These are phyloP conservation scores for Xanthorhoe spadicearia DNA, from an alignment of 2,888 invertebrate species.

Conservation along the genomic window DNA sequence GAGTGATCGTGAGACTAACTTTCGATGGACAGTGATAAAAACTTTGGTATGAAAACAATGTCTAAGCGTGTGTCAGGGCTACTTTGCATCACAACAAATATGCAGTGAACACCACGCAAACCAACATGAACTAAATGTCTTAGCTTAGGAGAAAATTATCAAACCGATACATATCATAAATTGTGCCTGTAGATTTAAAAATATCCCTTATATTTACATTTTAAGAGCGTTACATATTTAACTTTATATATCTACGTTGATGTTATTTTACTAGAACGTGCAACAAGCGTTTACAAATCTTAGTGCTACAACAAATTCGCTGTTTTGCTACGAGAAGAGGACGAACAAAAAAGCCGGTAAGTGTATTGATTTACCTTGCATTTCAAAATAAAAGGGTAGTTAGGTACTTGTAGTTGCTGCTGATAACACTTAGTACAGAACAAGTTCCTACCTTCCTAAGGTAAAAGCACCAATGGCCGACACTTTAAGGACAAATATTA, in stretches of 20 bases:
- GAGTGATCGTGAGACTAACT: constrained; percentile 45
- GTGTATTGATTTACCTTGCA: constrained; percentile 12
- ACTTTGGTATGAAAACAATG: constrained; percentile 39
- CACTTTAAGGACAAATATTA: too few species aligned
- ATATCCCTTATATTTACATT: constrained; percentile 58
- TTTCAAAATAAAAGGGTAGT: too few species aligned
- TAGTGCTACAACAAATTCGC: constrained; percentile 24
- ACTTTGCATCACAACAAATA: constrained; percentile 49
- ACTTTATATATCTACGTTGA: constrained; percentile 36
- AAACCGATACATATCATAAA: constrained; percentile 78
- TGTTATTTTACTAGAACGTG: constrained; percentile 41
- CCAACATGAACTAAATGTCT: constrained; percentile 50
- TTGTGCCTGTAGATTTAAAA: constrained; percentile 75
- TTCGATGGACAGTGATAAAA: constrained; percentile 39
- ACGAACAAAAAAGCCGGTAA: constrained; percentile 29
- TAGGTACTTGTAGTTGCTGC: too few species aligned
- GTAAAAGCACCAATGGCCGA: too few species aligned
- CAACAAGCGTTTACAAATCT: constrained; percentile 28
- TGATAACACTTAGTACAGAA: too few species aligned
- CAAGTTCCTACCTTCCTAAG: too few species aligned
- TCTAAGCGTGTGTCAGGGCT: constrained; percentile 38
- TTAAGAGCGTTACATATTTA: constrained; percentile 38
- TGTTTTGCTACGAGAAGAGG: constrained; percentile 20
- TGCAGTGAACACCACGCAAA: constrained; percentile 43
- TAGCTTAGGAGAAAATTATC: constrained; percentile 61